These are phyloP conservation scores for Arrhopalites spinosus DNA, from an alignment of 2,888 invertebrate genomes.

Conservation along the genomic window DNA sequence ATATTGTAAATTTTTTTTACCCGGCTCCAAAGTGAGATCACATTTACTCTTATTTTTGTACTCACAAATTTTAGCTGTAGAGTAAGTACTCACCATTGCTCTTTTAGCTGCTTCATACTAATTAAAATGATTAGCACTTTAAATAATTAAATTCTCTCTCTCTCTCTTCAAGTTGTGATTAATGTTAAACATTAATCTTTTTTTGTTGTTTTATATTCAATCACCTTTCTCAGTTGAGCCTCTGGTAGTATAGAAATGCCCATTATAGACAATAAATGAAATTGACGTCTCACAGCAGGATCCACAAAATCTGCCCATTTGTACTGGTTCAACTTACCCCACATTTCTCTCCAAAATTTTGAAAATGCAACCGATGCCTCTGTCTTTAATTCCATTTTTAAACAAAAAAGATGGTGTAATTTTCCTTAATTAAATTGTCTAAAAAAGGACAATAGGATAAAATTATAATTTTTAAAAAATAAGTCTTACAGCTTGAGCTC, in stretches of 20 bases:
- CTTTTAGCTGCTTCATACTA: constrained; percentile 59
- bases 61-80: constrained; percentile 73
- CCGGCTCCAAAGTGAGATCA: constrained; percentile 61
- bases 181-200: not conserved
- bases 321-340: constrained; percentile 68
- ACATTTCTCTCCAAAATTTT: constrained; percentile 76
- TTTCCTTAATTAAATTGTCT: too few species aligned
- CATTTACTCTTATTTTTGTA: constrained; percentile 59
- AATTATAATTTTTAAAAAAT: too few species aligned
- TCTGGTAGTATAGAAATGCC: constrained; percentile 75
- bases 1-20: constrained; percentile 55
- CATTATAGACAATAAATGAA: constrained; percentile 71
- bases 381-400: constrained; percentile 34
- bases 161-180: too few species aligned
- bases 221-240: constrained; percentile 74
- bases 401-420: too few species aligned
- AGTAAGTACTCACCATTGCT: constrained; percentile 79
- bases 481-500: constrained; percentile 41
- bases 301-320: constrained; percentile 74
- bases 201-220: not conserved
- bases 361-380: constrained; percentile 42
- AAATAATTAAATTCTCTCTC: constrained; percentile 22
- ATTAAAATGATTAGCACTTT: constrained; percentile 33
- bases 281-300: constrained; percentile 69
- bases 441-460: too few species aligned